phyloP scores from a whole-genome alignment of 92 coral and sea anemone genomes.

The Micromussa lordhowensis region DNA sequence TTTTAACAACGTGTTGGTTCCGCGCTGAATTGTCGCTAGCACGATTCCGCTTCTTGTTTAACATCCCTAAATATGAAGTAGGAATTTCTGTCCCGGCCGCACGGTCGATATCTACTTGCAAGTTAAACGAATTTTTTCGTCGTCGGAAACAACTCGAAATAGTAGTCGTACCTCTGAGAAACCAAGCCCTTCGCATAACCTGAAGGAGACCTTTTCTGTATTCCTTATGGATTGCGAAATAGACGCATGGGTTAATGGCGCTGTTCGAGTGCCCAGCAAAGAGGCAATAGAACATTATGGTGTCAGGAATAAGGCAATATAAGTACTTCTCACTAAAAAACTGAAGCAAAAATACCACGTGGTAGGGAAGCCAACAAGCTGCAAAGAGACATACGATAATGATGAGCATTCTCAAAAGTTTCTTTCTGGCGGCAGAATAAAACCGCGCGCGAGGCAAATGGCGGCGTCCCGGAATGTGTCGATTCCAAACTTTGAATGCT shows the following conservation, averaged over 20 bases:
- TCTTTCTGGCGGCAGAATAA: conserved; percentile 19
- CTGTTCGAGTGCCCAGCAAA: conserved; percentile 43
- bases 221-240: conserved; percentile 35
- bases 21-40: background rate
- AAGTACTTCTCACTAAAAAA: conserved; percentile 3
- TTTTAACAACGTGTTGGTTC: conserved; percentile 6
- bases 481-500: conserved; percentile 22
- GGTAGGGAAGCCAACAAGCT: conserved; percentile 47
- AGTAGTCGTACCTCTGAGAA: background rate
- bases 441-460: background rate
- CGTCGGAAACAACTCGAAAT: background rate
- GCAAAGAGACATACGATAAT: conserved; percentile 48
- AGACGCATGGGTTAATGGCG: conserved; percentile 42
- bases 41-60: background rate
- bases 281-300: conserved; percentile 26
- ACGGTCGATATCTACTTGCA: background rate
- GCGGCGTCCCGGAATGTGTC: conserved; percentile 29
- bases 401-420: conserved; percentile 42
- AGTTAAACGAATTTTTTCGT: background rate
- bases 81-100: background rate
- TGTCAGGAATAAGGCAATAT: conserved; percentile 4
- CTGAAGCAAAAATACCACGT: conserved; percentile 30
- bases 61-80: conserved; percentile 3
- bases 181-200: background rate
- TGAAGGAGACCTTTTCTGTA: conserved; percentile 35